Percentiles rank a stretch among this genome's conserved stretches.
Evolutionary conservation across 2,888 invertebrate genomes (phyloP).

Genomic region (Trissonchulus latispiculum): DNA sequence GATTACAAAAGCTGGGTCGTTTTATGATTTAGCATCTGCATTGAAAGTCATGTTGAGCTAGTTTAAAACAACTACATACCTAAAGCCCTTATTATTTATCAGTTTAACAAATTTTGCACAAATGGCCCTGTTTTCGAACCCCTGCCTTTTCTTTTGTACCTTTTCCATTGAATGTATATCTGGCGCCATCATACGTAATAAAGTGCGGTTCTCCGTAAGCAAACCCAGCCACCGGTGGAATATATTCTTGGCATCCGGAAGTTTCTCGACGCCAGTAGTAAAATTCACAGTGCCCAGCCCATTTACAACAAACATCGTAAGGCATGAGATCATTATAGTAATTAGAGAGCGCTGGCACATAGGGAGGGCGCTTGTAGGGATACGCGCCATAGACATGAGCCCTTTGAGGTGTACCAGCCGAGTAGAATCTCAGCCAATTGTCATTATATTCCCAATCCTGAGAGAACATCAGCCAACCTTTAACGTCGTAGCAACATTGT

Average conservation of each 20-base stretch:
- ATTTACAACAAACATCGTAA: conserved; percentile 80
- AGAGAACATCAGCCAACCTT: conserved; percentile 74
- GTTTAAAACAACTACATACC: no score
- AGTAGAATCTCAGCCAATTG: conserved; percentile 53
- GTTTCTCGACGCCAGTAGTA: conserved; percentile 80
- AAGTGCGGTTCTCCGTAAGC: conserved; percentile 95
- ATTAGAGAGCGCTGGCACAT: conserved; percentile 77
- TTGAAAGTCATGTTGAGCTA: no score
- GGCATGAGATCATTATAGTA: conserved; percentile 92
- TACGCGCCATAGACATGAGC: conserved; percentile 34
- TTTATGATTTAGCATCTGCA: no score
- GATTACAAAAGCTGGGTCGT: no score
- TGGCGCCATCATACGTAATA: conserved; percentile 74
- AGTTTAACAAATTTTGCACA: no score
- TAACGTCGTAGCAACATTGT: conserved; percentile 88
- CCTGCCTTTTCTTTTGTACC: conserved; percentile 43
- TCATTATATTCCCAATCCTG: conserved; percentile 66
- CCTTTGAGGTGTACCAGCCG: conserved; percentile 76
- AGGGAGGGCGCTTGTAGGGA: conserved; percentile 30
- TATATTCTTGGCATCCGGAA: conserved; percentile 88
- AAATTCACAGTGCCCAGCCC: conserved; percentile 86
- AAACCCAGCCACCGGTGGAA: conserved; percentile 65
- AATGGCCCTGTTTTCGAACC: no score
- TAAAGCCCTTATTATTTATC: no score
- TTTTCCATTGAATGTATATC: conserved; percentile 86